Percentiles rank a stretch among this genome's conserved stretches.
Evolutionary conservation across 2,113 vertebrate species (phyloP).

Genomic region (Aegotheles bennettii): DNA sequence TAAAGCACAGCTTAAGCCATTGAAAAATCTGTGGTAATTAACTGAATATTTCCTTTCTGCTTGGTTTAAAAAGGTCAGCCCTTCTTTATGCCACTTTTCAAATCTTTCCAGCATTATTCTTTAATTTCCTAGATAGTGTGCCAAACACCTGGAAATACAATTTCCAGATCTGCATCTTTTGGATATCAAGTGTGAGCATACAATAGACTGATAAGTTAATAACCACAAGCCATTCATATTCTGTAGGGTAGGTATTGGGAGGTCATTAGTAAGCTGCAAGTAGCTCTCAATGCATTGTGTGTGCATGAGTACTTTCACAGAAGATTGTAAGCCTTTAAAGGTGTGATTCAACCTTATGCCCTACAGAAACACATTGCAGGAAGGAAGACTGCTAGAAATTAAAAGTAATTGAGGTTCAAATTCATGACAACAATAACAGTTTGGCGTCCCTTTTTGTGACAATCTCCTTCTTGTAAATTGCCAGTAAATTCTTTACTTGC

Average conservation of each 20-base stretch:
- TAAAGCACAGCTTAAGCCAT: neutral
- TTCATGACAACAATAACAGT: constrained; percentile 8
- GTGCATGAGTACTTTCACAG: neutral
- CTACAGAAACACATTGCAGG: neutral
- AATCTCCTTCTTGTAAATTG: constrained; percentile 6
- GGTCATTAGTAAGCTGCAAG: neutral
- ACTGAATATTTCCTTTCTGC: neutral
- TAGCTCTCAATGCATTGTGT: neutral
- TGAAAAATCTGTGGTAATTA: neutral
- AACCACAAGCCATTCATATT: neutral
- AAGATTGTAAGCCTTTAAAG: neutral
- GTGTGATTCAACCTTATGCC: constrained; percentile 1
- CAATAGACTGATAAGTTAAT: constrained; percentile 24
- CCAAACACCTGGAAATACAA: constrained; percentile 6
- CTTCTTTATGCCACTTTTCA: neutral
- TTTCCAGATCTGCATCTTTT: constrained; percentile 22
- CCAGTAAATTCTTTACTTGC: constrained; percentile 8
- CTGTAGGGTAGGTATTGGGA: neutral
- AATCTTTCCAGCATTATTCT: neutral
- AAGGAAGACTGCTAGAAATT: constrained; percentile 47
- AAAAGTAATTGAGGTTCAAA: constrained; percentile 22
- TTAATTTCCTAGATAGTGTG: neutral
- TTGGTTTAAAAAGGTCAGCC: neutral
- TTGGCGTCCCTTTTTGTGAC: constrained; percentile 8
- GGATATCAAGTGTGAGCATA: neutral